Percentiles rank a stretch among this genome's conserved stretches.
Evolutionary conservation across 2,113 vertebrate species (phyloP).

Genomic region (Triplophysa siluroides): DNA sequence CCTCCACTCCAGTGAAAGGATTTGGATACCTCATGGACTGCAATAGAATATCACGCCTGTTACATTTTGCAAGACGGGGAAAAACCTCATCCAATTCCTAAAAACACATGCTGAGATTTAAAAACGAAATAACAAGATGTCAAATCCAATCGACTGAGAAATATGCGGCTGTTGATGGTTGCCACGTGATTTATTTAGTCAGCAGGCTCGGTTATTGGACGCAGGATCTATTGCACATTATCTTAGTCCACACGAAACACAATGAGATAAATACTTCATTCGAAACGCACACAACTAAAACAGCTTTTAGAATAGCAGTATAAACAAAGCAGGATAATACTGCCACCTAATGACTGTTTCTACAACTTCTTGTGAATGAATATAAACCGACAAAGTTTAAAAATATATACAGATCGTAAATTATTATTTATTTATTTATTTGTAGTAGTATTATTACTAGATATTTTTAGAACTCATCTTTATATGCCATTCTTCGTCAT

Average conservation of each 20-base stretch:
- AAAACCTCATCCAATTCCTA: conserved; percentile 40
- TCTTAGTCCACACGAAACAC: conserved; percentile 35
- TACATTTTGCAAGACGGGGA: conserved; percentile 33
- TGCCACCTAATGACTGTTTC: conserved; percentile 7
- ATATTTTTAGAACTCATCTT: no score
- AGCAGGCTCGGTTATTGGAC: conserved; percentile 48
- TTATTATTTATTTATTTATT: no score
- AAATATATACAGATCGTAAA: no score
- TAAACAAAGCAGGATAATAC: not conserved
- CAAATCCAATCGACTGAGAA: conserved; percentile 55
- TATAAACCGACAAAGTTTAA: not conserved
- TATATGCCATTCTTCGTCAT: no score
- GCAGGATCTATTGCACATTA: conserved; percentile 35
- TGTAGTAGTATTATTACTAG: no score
- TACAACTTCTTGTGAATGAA: not conserved
- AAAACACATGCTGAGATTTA: conserved; percentile 62
- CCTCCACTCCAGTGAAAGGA: conserved; percentile 9
- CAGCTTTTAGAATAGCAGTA: not conserved
- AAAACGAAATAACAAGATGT: conserved; percentile 56
- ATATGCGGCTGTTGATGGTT: conserved; percentile 41
- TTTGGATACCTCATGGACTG: conserved; percentile 36
- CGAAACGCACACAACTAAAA: not conserved
- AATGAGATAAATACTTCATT: not conserved
- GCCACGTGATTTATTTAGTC: conserved; percentile 59
- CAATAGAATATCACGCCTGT: conserved; percentile 38